Percentiles rank a stretch among this genome's conserved stretches.
phyloP scores from a whole-genome alignment of 2,888 invertebrate species.

The Calliphora vomitoria region DNA sequence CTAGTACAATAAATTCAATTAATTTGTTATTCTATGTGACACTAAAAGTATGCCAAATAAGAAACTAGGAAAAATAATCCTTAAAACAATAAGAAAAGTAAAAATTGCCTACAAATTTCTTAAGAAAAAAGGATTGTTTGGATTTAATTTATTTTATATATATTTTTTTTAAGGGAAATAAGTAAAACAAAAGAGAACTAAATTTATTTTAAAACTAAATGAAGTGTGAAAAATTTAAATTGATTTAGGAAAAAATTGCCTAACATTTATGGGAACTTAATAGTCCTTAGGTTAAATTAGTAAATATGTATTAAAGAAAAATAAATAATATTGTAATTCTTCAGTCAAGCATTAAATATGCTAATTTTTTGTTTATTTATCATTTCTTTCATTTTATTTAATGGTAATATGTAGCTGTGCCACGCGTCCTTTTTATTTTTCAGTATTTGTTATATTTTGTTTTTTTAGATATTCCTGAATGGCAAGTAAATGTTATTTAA shows the following conservation, averaged over 20 bases:
- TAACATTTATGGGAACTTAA: background rate
- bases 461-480: background rate
- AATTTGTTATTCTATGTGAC: conserved; percentile 36
- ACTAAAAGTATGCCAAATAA: background rate
- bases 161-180: background rate
- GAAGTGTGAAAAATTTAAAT: background rate
- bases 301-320: background rate
- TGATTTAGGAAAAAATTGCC: background rate
- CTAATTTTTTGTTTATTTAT: background rate
- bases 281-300: background rate
- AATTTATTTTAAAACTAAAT: background rate
- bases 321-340: background rate
- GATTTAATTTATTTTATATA: background rate
- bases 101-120: background rate
- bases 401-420: background rate
- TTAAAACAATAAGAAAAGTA: background rate
- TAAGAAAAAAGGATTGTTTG: background rate
- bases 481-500: background rate
- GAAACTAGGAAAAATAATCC: background rate
- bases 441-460: background rate
- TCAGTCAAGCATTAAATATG: conserved; percentile 3
- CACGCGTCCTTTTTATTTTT: background rate
- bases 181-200: background rate
- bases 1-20: conserved; percentile 30
- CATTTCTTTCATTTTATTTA: background rate